Conservation (phyloP, 2,888 invertebrate species). For the Oscheius onirici region DNA sequence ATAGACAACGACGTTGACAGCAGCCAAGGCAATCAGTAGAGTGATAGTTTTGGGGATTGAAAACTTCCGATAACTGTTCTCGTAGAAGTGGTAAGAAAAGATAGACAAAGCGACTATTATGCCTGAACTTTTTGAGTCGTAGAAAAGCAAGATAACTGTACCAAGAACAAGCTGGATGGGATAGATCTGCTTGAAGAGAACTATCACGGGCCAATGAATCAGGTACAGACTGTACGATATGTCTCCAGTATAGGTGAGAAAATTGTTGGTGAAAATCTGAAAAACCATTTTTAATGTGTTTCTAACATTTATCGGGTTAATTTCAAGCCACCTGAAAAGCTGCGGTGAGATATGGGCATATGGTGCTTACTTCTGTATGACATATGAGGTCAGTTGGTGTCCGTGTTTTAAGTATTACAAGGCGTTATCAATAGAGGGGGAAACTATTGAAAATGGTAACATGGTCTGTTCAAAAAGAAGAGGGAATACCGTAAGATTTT, state of each 20-base stretch:
- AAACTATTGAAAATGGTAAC: no score
- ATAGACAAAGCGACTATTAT: neutral
- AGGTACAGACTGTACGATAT: slow-evolving; percentile 16
- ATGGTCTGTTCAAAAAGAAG: no score
- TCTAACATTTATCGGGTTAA: no score
- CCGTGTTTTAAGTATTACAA: no score
- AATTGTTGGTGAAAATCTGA: neutral
- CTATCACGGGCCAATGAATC: slow-evolving; percentile 1
- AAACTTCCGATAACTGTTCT: neutral
- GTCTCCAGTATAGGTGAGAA: slow-evolving; percentile 4
- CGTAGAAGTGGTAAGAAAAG: neutral
- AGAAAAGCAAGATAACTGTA: neutral
- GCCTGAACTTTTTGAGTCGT: neutral
- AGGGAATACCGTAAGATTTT: no score
- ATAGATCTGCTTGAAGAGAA: neutral
- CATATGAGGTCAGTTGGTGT: no score
- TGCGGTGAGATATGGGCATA: no score
- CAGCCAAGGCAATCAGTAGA: neutral
- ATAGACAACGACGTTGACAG: neutral
- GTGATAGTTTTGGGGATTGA: neutral
- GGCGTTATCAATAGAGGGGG: no score
- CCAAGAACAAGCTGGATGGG: neutral
- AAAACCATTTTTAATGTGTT: neutral
- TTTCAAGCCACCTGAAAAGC: no score
- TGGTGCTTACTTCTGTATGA: no score